Percentiles rank a stretch among this genome's conserved stretches.
phyloP scores from a whole-genome alignment of 1,140 invertebrate species.

The Drosophila nikananu region DNA sequence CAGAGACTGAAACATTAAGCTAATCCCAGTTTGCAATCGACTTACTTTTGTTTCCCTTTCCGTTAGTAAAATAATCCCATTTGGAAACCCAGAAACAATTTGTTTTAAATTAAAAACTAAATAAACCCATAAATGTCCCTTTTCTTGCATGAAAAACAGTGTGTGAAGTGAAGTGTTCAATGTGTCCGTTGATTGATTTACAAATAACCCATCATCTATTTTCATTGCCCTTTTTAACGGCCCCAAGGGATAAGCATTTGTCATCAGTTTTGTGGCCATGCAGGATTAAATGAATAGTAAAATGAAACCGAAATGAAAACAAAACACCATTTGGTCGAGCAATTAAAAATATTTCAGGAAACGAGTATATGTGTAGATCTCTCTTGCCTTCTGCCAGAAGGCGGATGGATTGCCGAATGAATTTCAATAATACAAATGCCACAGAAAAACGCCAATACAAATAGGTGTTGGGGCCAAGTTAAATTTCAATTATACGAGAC shows the following conservation, averaged over 20 bases:
- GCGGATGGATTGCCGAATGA: constrained; percentile 15
- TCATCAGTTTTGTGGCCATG: constrained; percentile 45
- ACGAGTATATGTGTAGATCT: neutral
- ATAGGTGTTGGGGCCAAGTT: constrained; percentile 33
- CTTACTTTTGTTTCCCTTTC: constrained; percentile 4
- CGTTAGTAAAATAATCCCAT: neutral
- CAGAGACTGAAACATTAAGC: neutral
- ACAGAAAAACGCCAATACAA: constrained; percentile 27
- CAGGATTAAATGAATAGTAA: constrained; percentile 38
- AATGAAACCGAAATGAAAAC: constrained; percentile 27
- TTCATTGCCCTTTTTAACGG: constrained; percentile 26
- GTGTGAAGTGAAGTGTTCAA: constrained; percentile 28
- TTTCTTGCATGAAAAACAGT: constrained; percentile 9
- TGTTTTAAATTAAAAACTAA: constrained; percentile 33
- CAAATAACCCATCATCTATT: constrained; percentile 37
- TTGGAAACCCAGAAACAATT: constrained; percentile 13
- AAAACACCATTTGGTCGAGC: constrained; percentile 30
- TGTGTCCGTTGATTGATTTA: constrained; percentile 49
- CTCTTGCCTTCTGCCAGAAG: constrained; percentile 3
- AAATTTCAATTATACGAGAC: constrained; percentile 46
- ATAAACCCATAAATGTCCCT: constrained; percentile 9
- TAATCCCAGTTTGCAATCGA: neutral
- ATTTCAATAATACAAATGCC: constrained; percentile 43
- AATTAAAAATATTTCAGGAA: constrained; percentile 32
- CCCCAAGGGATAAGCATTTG: constrained; percentile 33